A percentile compares a stretch with the other conserved stretches of the same genome.
These are phyloP conservation scores for Mohoua ochrocephala DNA, from an alignment of 2,113 vertebrate species.

Conservation along the genomic window DNA sequence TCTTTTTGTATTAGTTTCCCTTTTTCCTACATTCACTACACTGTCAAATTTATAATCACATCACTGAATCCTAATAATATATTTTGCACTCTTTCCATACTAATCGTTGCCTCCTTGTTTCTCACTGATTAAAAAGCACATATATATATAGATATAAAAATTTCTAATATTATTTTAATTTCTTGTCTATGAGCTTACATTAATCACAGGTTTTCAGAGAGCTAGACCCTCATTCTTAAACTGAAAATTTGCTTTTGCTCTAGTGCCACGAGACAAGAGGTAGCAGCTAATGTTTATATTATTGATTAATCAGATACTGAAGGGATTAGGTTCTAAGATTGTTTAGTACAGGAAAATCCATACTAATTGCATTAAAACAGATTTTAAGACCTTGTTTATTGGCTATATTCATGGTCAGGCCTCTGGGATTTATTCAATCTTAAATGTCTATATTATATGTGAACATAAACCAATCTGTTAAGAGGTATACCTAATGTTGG, in stretches of 20 bases:
- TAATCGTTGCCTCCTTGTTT: not conserved
- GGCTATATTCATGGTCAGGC: not conserved
- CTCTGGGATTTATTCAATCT: constrained; percentile 22
- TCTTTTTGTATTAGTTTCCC: not conserved
- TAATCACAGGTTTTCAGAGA: not conserved
- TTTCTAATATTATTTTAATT: not conserved
- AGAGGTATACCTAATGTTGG: not conserved
- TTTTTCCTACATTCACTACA: not conserved
- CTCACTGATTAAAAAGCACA: not conserved
- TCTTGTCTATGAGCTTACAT: not conserved
- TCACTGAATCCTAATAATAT: not conserved
- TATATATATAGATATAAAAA: not conserved
- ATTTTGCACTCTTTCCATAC: not conserved
- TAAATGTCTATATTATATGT: not conserved
- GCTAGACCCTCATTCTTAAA: not conserved
- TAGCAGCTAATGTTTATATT: constrained; percentile 42
- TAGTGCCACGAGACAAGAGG: not conserved
- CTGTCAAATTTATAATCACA: not conserved
- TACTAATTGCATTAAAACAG: constrained; percentile 26
- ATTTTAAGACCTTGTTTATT: constrained; percentile 14
- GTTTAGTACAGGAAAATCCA: constrained; percentile 39
- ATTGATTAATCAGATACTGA: constrained; percentile 43
- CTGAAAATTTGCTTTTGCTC: not conserved
- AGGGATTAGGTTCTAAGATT: constrained; percentile 32
- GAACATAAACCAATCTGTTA: not conserved